These are phyloP conservation scores for Lamprologus ornatipinnis DNA, from an alignment of 2,113 vertebrate genomes.

Conservation along the genomic window DNA sequence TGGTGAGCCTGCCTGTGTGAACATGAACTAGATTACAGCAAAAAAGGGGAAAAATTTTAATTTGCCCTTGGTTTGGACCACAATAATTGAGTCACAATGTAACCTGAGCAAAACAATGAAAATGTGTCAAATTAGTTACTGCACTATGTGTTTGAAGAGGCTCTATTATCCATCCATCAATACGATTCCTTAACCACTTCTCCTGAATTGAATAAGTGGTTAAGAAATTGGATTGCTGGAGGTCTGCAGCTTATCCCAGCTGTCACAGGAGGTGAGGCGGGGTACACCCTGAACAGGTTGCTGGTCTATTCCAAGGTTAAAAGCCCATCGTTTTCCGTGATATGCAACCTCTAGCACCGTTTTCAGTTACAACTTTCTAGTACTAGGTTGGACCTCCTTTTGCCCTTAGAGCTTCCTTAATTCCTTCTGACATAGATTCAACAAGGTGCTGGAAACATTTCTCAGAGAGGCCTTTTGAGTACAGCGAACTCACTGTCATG, in stretches of 20 bases:
- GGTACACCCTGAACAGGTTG: not conserved
- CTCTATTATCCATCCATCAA: not conserved
- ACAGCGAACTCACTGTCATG: not conserved
- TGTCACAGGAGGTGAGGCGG: not conserved
- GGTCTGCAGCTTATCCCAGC: not conserved
- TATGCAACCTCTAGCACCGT: not conserved
- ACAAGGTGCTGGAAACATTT: not conserved
- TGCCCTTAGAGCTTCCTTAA: not conserved
- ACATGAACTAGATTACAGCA: not conserved
- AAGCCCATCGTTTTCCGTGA: not conserved
- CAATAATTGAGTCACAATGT: not conserved
- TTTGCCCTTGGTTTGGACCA: not conserved
- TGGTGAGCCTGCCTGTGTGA: not conserved
- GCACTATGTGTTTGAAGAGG: not conserved
- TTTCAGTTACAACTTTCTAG: not conserved
- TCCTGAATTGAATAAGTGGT: not conserved
- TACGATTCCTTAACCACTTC: not conserved
- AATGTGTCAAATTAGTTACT: not conserved
- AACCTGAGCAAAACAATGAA: not conserved
- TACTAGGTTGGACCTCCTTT: not conserved
- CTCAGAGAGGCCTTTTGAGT: not conserved
- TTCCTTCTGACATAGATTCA: not conserved
- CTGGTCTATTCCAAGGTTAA: not conserved
- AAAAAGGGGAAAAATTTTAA: rapidly evolving
- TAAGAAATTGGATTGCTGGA: not conserved